Conservation (phyloP, 2,797 vertebrate genomes). For the Masticophis lateralis region DNA sequence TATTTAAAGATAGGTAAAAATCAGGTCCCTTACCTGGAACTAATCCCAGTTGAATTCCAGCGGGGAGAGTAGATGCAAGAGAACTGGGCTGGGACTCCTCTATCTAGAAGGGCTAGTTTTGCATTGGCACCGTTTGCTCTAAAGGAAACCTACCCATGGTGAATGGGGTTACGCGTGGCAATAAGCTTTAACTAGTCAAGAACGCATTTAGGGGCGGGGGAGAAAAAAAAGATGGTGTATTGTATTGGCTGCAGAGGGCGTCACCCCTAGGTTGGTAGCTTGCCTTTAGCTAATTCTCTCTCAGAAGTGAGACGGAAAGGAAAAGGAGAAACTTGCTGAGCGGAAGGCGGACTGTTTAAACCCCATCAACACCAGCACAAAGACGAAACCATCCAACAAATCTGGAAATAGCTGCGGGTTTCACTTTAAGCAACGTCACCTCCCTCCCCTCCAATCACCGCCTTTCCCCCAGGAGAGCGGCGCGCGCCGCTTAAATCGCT, state of each 20-base stretch:
- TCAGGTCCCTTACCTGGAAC: background rate
- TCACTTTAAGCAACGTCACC: background rate
- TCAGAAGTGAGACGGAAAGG: background rate
- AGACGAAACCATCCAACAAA: too few species aligned
- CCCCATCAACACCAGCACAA: background rate
- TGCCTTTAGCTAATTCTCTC: background rate
- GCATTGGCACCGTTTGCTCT: background rate
- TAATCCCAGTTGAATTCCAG: background rate
- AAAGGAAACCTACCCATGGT: background rate
- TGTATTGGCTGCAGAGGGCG: too few species aligned
- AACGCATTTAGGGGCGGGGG: background rate
- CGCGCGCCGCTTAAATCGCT: too few species aligned
- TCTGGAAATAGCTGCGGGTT: background rate
- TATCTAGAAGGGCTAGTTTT: background rate
- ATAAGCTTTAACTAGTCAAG: background rate
- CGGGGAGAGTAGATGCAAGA: background rate
- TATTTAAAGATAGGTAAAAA: background rate
- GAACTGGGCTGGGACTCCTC: background rate
- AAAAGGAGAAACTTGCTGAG: background rate
- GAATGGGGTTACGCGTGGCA: background rate
- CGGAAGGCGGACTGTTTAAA: background rate
- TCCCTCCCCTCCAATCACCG: background rate
- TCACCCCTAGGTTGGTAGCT: background rate
- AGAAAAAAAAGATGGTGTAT: too few species aligned
- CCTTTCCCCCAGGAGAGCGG: background rate